A percentile compares a stretch with the other conserved stretches of the same genome.
Evolutionary conservation across 2,113 vertebrate genomes (phyloP).

Genomic region (Sceloporus tristichus): DNA sequence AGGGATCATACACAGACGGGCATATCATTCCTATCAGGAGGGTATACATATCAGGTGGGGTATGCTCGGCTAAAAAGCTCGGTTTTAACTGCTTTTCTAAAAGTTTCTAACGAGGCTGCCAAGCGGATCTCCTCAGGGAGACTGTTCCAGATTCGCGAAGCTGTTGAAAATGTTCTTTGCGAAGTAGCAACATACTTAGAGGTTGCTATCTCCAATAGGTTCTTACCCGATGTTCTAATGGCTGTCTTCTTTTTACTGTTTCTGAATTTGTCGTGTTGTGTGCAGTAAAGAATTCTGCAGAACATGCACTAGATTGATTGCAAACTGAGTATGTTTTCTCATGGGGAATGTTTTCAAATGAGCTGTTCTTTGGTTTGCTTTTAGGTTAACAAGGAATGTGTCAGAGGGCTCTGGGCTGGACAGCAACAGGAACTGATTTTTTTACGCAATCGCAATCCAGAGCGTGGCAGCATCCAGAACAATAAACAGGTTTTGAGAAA

Average conservation of each 20-base stretch:
- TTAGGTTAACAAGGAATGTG: constrained; percentile 97
- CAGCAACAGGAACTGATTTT: constrained; percentile 98
- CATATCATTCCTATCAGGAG: no score
- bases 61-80: no score
- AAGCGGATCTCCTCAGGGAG: no score
- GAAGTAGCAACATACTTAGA: no score
- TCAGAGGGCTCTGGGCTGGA: constrained; percentile 96
- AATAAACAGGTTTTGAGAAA: constrained; percentile 96
- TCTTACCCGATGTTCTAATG: neutral
- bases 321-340: neutral
- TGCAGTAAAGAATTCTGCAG: neutral
- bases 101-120: no score
- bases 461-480: constrained; percentile 98
- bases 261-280: neutral
- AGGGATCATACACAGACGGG: no score
- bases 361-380: constrained; percentile 8
- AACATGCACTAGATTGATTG: neutral
- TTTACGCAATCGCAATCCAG: constrained; percentile 94
- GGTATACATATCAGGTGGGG: no score
- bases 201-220: no score
- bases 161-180: no score
- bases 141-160: no score
- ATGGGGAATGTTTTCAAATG: neutral
- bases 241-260: neutral
- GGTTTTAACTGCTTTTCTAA: no score